Evolutionary conservation across 2,113 vertebrate genomes (phyloP), one percentile per base, ranked within the genome.

Genomic region (Oryzias melastigma): DNA sequence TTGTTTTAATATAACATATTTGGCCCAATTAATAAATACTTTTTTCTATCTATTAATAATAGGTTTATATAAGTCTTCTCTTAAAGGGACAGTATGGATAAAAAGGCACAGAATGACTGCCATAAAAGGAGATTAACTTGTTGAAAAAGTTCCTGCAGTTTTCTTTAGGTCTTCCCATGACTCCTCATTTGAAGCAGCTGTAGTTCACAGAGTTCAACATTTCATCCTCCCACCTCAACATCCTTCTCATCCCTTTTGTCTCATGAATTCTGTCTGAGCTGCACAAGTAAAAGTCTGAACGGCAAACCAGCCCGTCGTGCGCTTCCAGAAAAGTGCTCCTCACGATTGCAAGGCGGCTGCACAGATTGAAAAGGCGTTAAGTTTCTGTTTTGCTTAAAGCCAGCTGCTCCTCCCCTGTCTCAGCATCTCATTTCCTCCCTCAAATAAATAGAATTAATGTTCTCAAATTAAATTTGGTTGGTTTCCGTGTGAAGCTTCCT

Each of bases 381-480:
- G 81, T 89, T 88, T 88, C 80, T 74, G 71, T 82, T 66, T 50
- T 65, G 78, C 60, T 79, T 62, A 63, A 83, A 73, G 60, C 62
- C 65, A 47, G 58, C 71, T 65, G 73, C 77, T 69, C 77, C 62
- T 72, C 73, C 58, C 75, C 42, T 70, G 71, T 80, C 81, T 81
- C 81, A 76, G 67, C 83, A 72, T 72, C 84, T 88, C 80, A 81
- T 88, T 87, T 89, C 87, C 87, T 72, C 56, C 70, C 66, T 80
- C 54, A 84, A 81, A 79, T 81, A 84, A 86, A 80, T 67, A 71
- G 60, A 86, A 82, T 84, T 75, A 85, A 88, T 83, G 75, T 76
- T 47, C 83, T 72, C 52, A 75, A 83, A 89, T 87, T 62, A 67
- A 68, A 82, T 83, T 83, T 80, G 75, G 55, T 69, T 3, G 54